Conservation (phyloP, 2,113 vertebrate genomes). For the Corydoras maculifer region DNA sequence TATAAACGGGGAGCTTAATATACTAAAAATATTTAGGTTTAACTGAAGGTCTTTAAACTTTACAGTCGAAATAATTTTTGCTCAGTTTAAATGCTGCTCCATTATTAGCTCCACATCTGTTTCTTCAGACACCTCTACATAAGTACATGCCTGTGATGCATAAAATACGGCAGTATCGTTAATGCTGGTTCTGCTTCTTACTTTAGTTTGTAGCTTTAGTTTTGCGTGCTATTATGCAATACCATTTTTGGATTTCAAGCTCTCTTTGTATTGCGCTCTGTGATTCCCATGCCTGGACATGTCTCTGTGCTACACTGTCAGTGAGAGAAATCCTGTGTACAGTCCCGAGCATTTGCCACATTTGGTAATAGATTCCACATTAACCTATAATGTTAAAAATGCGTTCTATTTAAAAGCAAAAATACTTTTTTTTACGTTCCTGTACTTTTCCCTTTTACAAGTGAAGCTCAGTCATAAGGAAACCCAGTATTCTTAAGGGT, state of each 20-base stretch:
- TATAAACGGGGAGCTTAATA: too few relatives aligned
- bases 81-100: conserved; percentile 3
- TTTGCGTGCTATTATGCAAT: neutral
- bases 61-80: neutral
- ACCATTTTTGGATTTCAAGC: neutral
- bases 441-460: too few relatives aligned
- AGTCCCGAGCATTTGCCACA: neutral
- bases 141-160: neutral
- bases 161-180: neutral
- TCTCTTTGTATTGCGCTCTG: neutral
- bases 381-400: too few relatives aligned
- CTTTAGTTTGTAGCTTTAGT: neutral
- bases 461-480: too few relatives aligned
- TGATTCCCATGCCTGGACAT: conserved; percentile 8
- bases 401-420: too few relatives aligned
- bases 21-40: too few relatives aligned
- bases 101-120: neutral
- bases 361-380: neutral
- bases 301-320: neutral
- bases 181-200: neutral
- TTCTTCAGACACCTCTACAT: conserved; percentile 2
- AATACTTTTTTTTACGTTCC: too few relatives aligned
- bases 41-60: too few relatives aligned
- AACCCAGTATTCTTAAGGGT: too few relatives aligned
- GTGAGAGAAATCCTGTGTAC: neutral